Conservation (phyloP, 1,140 invertebrate species). For the Sitophilus oryzae region DNA sequence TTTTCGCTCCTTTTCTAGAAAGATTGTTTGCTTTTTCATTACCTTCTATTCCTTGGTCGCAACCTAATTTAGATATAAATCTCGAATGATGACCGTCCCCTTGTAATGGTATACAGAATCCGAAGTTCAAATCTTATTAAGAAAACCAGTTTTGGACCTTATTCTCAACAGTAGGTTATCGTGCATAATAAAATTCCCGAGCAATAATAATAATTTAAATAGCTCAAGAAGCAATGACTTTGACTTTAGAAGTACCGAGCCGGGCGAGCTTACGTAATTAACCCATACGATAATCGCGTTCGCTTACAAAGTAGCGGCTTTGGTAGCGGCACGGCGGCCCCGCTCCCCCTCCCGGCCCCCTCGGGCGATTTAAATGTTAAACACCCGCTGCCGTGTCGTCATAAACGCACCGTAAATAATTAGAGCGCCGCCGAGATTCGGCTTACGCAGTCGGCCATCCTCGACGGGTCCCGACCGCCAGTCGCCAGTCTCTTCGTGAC, state of each 20-base stretch:
- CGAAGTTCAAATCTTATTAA: no score
- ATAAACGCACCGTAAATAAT: conserved; percentile 30
- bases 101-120: no score
- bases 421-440: conserved; percentile 22
- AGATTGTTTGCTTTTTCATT: no score
- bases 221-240: conserved; percentile 19
- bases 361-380: conserved; percentile 26
- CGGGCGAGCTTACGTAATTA: conserved; percentile 21
- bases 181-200: no score
- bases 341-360: neutral
- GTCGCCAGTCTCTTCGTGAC: conserved; percentile 29
- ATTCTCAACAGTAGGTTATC: no score
- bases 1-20: no score
- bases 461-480: conserved; percentile 1
- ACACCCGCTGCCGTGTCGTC: conserved; percentile 24
- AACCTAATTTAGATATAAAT: no score
- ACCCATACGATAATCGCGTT: conserved; percentile 23
- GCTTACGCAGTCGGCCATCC: conserved; percentile 16
- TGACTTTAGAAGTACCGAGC: conserved; percentile 19
- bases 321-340: neutral
- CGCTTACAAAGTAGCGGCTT: conserved; percentile 14
- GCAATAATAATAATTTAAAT: no score
- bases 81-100: no score
- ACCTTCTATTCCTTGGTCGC: no score
- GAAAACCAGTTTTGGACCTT: no score